These are phyloP conservation scores for Drosophila arizonae DNA, from an alignment of 1,140 invertebrate species.

Conservation along the genomic window DNA sequence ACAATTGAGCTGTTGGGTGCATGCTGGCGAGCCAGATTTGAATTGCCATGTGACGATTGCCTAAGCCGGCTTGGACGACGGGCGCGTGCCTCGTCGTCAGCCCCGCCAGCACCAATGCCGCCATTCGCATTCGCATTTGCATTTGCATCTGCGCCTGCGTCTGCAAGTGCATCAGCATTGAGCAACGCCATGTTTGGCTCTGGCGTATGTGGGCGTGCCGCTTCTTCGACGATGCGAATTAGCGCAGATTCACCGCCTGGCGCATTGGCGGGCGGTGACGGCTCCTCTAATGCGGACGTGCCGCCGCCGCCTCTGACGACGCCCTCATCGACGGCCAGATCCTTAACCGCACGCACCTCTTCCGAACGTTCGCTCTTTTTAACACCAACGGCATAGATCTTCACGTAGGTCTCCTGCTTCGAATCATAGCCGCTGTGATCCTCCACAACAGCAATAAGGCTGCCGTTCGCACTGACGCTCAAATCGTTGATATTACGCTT, in stretches of 20 bases:
- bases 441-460: constrained; percentile 92
- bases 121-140: constrained; percentile 2
- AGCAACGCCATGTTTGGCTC: constrained; percentile 33
- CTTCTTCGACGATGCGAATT: constrained; percentile 43
- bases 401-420: constrained; percentile 91
- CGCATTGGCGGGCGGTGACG: constrained; percentile 36
- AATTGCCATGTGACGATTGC: constrained; percentile 51
- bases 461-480: constrained; percentile 89
- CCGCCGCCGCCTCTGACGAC: constrained; percentile 23
- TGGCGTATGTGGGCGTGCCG: constrained; percentile 37
- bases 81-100: constrained; percentile 28
- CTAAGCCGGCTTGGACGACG: constrained; percentile 48
- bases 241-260: constrained; percentile 31
- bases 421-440: constrained; percentile 90
- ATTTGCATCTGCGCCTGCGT: constrained; percentile 12
- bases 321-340: constrained; percentile 54
- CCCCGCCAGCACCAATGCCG: constrained; percentile 20
- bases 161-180: constrained; percentile 15
- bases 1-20: constrained; percentile 76
- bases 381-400: constrained; percentile 88
- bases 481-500: constrained; percentile 91
- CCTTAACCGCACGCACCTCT: constrained; percentile 79
- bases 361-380: constrained; percentile 82
- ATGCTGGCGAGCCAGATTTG: constrained; percentile 69
- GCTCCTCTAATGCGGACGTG: constrained; percentile 21